Evolutionary conservation across 2,113 vertebrate genomes (phyloP).

Genomic region (Percina caprodes): DNA sequence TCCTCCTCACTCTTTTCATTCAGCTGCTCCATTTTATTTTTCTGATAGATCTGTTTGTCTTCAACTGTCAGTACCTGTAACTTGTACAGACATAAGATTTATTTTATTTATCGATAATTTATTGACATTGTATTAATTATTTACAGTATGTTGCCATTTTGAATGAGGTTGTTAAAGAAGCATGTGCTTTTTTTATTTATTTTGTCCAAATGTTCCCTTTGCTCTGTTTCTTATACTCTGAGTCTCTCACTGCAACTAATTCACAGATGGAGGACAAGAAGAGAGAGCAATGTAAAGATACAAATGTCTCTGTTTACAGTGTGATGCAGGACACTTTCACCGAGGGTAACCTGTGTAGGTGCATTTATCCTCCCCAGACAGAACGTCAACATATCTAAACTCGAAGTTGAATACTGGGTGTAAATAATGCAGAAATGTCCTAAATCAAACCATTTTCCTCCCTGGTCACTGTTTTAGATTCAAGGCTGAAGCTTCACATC

Average conservation of each 20-base stretch:
- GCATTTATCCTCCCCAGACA: slow-evolving; percentile 1
- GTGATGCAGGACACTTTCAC: not conserved
- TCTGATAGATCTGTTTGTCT: slow-evolving; percentile 29
- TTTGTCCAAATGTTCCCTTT: slow-evolving; percentile 51
- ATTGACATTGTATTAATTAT: slow-evolving; percentile 59
- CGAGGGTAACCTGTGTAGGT: not conserved
- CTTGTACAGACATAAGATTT: slow-evolving; percentile 81
- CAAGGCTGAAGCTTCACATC: slow-evolving; percentile 2
- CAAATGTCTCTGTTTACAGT: slow-evolving; percentile 10
- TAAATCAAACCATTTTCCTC: slow-evolving; percentile 15
- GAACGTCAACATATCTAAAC: slow-evolving; percentile 8
- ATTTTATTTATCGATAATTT: slow-evolving; percentile 76
- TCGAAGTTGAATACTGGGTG: slow-evolving; percentile 9
- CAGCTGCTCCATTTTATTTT: slow-evolving; percentile 41
- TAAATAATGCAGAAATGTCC: slow-evolving; percentile 20
- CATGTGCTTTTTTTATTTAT: slow-evolving; percentile 14
- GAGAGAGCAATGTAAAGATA: not conserved
- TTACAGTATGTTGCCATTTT: slow-evolving; percentile 56
- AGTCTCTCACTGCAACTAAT: slow-evolving; percentile 51
- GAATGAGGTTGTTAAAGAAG: slow-evolving; percentile 25
- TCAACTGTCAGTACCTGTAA: slow-evolving; percentile 64
- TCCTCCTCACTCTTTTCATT: slow-evolving; percentile 39
- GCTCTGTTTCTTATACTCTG: slow-evolving; percentile 44
- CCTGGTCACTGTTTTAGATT: not conserved
- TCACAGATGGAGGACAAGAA: slow-evolving; percentile 18